Evolutionary conservation across 2,113 vertebrate genomes (phyloP).

Genomic region (Choloepus hoffmanni): DNA sequence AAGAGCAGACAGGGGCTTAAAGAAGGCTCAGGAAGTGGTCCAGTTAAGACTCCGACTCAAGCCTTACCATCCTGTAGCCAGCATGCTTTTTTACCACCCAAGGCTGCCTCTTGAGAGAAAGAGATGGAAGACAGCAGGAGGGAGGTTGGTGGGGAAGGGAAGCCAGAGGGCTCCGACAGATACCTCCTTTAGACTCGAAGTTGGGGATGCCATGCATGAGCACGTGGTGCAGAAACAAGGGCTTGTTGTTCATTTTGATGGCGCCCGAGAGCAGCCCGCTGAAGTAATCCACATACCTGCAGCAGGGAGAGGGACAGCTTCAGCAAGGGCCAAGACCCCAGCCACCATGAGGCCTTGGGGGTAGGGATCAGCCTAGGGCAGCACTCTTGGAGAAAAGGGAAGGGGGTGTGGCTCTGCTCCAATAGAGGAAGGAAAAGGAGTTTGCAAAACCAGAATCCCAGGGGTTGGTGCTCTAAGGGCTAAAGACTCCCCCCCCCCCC

Average conservation of each 20-base stretch:
- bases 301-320: not conserved
- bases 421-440: not conserved
- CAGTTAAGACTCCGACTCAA: not conserved
- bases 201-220: conserved; percentile 99
- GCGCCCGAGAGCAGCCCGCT: conserved; percentile 96
- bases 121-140: conserved; percentile 77
- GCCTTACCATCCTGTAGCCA: not conserved
- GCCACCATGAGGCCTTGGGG: not conserved
- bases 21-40: not conserved
- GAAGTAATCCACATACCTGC: conserved; percentile 98
- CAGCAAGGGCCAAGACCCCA: not conserved
- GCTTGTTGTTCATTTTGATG: conserved; percentile 99
- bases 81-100: not conserved
- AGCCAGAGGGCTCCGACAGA: conserved; percentile 27
- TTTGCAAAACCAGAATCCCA: not conserved
- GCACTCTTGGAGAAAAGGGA: not conserved
- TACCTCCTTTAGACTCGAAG: conserved; percentile 97
- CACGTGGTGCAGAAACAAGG: conserved; percentile 97
- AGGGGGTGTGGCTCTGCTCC: not conserved
- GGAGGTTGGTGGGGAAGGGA: conserved; percentile 60
- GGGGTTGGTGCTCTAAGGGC: not conserved
- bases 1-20: not conserved
- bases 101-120: not conserved
- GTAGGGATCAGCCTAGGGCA: not conserved
- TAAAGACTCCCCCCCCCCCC: not conserved